A percentile compares a stretch with the other conserved stretches of the same genome.
Conservation (phyloP, 1,140 invertebrate species). For the Panulirus ornatus region DNA sequence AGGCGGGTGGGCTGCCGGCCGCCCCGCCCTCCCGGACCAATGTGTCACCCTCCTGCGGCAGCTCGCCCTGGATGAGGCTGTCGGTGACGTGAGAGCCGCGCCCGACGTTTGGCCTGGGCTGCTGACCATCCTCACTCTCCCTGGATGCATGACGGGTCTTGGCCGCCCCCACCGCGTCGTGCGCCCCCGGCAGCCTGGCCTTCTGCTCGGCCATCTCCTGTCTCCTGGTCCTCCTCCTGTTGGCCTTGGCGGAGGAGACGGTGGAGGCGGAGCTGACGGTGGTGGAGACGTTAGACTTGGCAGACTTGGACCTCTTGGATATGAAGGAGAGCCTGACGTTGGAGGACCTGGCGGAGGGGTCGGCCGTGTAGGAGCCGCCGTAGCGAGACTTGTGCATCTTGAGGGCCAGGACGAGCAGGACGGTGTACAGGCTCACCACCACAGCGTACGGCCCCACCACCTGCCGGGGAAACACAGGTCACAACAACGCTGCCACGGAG, state of each 20-base stretch:
- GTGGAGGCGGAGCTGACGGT: not conserved
- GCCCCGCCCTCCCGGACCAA: not conserved
- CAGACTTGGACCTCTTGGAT: conserved; percentile 39
- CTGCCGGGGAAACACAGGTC: not conserved
- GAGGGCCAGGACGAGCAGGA: conserved; percentile 58
- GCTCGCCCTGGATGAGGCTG: not conserved
- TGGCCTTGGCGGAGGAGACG: not conserved
- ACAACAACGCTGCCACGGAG: not conserved
- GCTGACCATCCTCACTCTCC: not conserved
- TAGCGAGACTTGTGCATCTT: conserved; percentile 62
- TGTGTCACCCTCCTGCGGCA: not conserved
- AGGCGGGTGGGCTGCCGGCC: too few relatives aligned
- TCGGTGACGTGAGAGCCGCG: not conserved
- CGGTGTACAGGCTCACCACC: conserved; percentile 51
- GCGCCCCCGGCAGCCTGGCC: not conserved
- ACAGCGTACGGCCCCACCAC: conserved; percentile 53
- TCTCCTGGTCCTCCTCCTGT: conserved; percentile 26
- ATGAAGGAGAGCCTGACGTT: conserved; percentile 58
- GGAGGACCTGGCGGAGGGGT: conserved; percentile 18
- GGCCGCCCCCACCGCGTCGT: not conserved
- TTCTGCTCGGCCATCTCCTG: conserved; percentile 46
- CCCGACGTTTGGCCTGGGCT: too few relatives aligned
- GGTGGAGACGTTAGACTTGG: not conserved
- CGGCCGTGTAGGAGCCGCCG: conserved; percentile 30
- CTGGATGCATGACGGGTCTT: not conserved